These are phyloP conservation scores for Pseudomyrmex dendroicus DNA, from an alignment of 1,140 invertebrate species.

Conservation along the genomic window DNA sequence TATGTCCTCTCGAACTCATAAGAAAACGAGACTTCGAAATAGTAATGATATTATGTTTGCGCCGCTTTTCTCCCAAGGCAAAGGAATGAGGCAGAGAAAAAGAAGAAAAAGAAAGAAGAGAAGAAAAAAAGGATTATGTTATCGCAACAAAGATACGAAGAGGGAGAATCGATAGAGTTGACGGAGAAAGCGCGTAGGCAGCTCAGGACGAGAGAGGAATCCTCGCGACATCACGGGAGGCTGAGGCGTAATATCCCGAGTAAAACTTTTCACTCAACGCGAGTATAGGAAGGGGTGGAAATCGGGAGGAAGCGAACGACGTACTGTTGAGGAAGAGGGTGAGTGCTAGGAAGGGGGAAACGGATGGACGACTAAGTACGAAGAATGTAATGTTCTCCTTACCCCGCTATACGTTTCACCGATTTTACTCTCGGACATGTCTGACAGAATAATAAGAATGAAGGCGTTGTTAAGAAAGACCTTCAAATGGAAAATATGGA, in stretches of 20 bases:
- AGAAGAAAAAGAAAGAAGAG: slow-evolving; percentile 14
- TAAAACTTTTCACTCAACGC: slow-evolving; percentile 85
- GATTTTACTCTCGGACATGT: slow-evolving; percentile 77
- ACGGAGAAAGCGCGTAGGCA: slow-evolving; percentile 48
- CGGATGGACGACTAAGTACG: slow-evolving; percentile 73
- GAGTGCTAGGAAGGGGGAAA: slow-evolving; percentile 39
- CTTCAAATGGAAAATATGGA: slow-evolving; percentile 15
- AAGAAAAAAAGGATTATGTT: slow-evolving; percentile 25
- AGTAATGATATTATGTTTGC: slow-evolving; percentile 84
- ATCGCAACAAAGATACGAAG: slow-evolving; percentile 14
- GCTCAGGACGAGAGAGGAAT: slow-evolving; percentile 64
- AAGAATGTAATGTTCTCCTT: slow-evolving; percentile 79
- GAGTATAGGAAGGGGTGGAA: slow-evolving; percentile 75
- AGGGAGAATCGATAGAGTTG: slow-evolving; percentile 34
- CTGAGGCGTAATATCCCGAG: slow-evolving; percentile 83
- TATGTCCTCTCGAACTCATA: slow-evolving; percentile 81
- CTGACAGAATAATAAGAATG: slow-evolving; percentile 77
- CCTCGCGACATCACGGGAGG: slow-evolving; percentile 69
- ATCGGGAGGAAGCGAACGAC: slow-evolving; percentile 44
- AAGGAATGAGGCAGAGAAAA: slow-evolving; percentile 8
- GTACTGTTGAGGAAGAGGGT: slow-evolving; percentile 68
- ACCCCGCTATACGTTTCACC: slow-evolving; percentile 74
- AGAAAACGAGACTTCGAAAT: slow-evolving; percentile 83
- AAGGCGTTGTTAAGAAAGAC: slow-evolving; percentile 68
- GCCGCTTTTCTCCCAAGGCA: slow-evolving; percentile 59